A percentile compares a stretch with the other conserved stretches of the same genome.
Conservation (phyloP, 2,888 invertebrate genomes). For the Andricus quercusramuli region DNA sequence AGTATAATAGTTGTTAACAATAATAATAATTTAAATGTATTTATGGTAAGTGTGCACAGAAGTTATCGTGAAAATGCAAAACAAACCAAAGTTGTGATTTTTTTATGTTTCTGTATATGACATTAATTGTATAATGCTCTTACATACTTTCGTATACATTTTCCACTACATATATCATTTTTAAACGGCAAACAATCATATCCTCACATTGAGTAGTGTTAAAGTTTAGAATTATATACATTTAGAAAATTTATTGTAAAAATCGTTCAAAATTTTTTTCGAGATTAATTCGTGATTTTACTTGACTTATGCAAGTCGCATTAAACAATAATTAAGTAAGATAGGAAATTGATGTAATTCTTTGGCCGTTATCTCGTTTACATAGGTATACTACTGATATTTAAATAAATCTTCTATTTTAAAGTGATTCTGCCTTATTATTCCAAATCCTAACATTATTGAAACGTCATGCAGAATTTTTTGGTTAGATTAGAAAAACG, state of each 20-base stretch:
- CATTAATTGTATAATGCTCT: neutral
- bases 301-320: neutral
- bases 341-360: neutral
- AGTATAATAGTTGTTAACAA: neutral
- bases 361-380: neutral
- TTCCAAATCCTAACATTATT: neutral
- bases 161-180: neutral
- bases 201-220: neutral
- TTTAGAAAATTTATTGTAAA: neutral
- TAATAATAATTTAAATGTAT: slow-evolving; percentile 17
- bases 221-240: neutral
- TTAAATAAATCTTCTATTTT: slow-evolving; percentile 10
- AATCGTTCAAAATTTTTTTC: neutral
- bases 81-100: slow-evolving; percentile 39
- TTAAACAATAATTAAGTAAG: neutral
- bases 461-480: too few species aligned
- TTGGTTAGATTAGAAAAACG: too few species aligned
- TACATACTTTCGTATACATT: neutral
- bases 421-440: neutral
- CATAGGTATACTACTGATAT: neutral
- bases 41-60: slow-evolving; percentile 9
- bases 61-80: slow-evolving; percentile 23
- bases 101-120: slow-evolving; percentile 18
- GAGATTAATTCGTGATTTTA: neutral
- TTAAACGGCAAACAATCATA: neutral